Evolutionary conservation across 30 jellyfish, hydroid and myxozoan species (phyloP).

Genomic region (Hydra vulgaris): DNA sequence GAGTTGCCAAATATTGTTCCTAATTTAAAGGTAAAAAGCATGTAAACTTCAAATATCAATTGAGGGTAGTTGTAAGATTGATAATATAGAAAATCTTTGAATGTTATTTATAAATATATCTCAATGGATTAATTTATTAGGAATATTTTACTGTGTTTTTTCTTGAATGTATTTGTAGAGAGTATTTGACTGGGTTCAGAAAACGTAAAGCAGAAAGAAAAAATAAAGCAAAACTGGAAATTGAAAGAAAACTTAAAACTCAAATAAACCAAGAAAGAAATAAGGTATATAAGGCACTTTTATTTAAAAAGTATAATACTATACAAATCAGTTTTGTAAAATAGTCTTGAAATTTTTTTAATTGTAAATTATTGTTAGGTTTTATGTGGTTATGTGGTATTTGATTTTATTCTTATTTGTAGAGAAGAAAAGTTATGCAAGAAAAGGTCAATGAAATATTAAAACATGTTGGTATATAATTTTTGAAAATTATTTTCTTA

Average conservation of each 20-base stretch:
- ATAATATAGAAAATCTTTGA: no score
- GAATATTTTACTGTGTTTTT: not conserved
- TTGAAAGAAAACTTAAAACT: slow-evolving; percentile 13
- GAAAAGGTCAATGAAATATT: slow-evolving; percentile 16
- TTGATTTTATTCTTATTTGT: not conserved
- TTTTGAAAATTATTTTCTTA: not conserved
- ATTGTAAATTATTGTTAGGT: no score
- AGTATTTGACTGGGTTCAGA: slow-evolving; percentile 31
- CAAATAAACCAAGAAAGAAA: slow-evolving; percentile 18
- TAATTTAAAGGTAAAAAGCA: no score
- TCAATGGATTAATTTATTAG: no score
- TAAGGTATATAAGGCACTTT: slow-evolving; percentile 1
- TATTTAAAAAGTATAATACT: not conserved
- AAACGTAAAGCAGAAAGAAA: slow-evolving; percentile 17
- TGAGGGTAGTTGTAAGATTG: no score
- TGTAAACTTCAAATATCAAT: no score
- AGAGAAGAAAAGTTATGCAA: slow-evolving; percentile 11
- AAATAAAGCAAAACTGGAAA: slow-evolving; percentile 21
- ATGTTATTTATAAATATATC: no score
- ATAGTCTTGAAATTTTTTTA: no score
- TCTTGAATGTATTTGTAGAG: slow-evolving; percentile 8
- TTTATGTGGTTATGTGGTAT: no score
- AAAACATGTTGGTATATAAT: slow-evolving; percentile 4
- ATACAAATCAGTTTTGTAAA: no score
- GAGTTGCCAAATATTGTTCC: no score